phyloP scores from a whole-genome alignment of 2,113 vertebrate species.

The Neolamprologus sp. region DNA sequence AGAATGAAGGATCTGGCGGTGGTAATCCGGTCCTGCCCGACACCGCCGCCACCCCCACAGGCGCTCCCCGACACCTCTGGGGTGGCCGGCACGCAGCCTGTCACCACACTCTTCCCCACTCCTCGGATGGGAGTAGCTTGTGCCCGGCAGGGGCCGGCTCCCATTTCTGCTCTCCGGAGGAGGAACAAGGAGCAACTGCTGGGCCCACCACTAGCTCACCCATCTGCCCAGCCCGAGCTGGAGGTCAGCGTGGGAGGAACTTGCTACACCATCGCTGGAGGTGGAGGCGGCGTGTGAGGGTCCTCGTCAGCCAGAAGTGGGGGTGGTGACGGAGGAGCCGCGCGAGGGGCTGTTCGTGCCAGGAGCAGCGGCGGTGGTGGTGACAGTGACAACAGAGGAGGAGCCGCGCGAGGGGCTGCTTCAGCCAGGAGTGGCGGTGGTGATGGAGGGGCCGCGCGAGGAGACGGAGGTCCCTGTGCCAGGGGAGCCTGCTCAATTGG shows the following conservation, averaged over 20 bases:
- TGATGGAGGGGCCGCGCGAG: fast-evolving
- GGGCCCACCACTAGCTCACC: not conserved
- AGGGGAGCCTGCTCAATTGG: not conserved
- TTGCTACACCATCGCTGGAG: not conserved
- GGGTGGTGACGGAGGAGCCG: not conserved
- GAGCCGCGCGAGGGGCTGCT: not conserved
- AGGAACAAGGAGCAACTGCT: not conserved
- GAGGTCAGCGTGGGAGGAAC: not conserved
- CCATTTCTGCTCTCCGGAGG: not conserved
- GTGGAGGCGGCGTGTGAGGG: not conserved
- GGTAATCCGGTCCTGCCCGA: not conserved
- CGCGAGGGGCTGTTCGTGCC: fast-evolving
- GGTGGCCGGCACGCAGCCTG: not conserved
- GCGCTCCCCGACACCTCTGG: not conserved
- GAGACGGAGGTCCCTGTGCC: not conserved
- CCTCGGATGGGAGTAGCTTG: not conserved
- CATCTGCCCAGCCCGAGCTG: not conserved
- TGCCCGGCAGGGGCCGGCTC: fast-evolving
- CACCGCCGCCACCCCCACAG: not conserved
- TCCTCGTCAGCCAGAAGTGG: fast-evolving
- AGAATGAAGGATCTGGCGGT: not conserved
- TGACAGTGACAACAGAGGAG: not conserved
- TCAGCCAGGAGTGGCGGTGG: fast-evolving
- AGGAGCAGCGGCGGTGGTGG: fast-evolving
- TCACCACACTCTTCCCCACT: not conserved